Conservation (phyloP, 2,888 invertebrate genomes). For the Drosophila helvetica region DNA sequence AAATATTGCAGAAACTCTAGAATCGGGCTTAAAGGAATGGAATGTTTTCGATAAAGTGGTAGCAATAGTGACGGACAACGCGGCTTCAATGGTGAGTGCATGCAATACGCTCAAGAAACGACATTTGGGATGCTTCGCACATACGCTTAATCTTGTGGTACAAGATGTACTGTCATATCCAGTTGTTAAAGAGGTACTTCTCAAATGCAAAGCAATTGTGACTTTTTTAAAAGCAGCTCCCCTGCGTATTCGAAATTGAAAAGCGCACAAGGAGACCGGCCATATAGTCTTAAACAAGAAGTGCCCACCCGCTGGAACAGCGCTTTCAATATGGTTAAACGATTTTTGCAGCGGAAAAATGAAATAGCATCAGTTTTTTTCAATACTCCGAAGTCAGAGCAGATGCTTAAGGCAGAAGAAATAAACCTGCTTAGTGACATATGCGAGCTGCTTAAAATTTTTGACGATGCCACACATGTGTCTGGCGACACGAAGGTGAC, state of each 20-base stretch:
- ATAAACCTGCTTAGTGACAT: too few species aligned
- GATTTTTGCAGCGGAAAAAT: not conserved
- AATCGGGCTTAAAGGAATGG: not conserved
- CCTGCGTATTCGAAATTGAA: too few species aligned
- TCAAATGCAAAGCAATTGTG: constrained; percentile 2
- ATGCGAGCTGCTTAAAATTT: too few species aligned
- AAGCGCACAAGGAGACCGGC: not conserved
- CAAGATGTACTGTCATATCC: not conserved
- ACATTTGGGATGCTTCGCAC: not conserved
- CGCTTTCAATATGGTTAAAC: constrained; percentile 1
- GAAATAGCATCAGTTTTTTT: not conserved
- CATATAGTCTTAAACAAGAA: constrained; percentile 5
- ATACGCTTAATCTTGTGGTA: not conserved
- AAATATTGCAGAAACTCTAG: not conserved
- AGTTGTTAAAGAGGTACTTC: not conserved
- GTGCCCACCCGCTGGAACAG: constrained; percentile 7
- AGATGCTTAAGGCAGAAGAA: not conserved
- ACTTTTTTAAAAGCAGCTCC: constrained; percentile 5
- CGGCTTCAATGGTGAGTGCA: constrained; percentile 2
- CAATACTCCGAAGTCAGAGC: constrained; percentile 6
- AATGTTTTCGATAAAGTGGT: not conserved
- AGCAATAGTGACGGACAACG: not conserved
- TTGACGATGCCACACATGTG: too few species aligned
- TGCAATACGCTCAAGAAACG: not conserved
- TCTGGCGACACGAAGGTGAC: too few species aligned